Conservation (phyloP, 2,797 vertebrate genomes). For the Sorex maritimensis region DNA sequence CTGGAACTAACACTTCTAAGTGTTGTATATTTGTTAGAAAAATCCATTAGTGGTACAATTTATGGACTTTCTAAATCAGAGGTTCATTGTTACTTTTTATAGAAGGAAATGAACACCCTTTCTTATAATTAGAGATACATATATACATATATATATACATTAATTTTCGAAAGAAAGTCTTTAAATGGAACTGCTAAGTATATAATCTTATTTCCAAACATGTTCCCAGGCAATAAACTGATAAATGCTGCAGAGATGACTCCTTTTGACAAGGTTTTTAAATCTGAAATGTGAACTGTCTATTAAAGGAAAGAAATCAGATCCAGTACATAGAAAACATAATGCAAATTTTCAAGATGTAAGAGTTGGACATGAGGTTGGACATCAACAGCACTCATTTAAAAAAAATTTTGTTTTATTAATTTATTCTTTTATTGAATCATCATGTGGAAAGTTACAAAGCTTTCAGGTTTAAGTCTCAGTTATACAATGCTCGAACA, state of each 20-base stretch:
- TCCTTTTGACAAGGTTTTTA: slow-evolving; percentile 31
- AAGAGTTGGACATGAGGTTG: background rate
- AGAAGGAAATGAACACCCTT: slow-evolving; percentile 34
- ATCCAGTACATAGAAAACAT: slow-evolving; percentile 27
- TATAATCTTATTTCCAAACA: slow-evolving; percentile 15
- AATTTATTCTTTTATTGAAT: too few relatives aligned
- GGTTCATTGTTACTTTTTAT: slow-evolving; percentile 18
- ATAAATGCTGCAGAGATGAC: background rate
- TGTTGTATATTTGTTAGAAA: slow-evolving; percentile 62
- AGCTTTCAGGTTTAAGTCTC: too few relatives aligned
- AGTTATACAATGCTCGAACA: too few relatives aligned
- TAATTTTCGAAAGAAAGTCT: slow-evolving; percentile 46
- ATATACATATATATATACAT: background rate
- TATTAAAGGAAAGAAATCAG: slow-evolving; percentile 43
- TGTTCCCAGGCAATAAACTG: slow-evolving; percentile 53
- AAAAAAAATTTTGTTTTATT: too few relatives aligned
- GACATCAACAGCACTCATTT: background rate
- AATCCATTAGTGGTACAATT: slow-evolving; percentile 24
- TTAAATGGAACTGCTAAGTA: slow-evolving; percentile 41
- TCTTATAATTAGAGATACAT: background rate
- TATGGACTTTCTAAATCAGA: slow-evolving; percentile 64
- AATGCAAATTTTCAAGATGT: slow-evolving; percentile 11
- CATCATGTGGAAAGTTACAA: too few relatives aligned
- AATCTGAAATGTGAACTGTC: background rate
- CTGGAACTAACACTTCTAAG: slow-evolving; percentile 57